Conservation (phyloP, 2,113 vertebrate species). For the Odontesthes bonariensis region DNA sequence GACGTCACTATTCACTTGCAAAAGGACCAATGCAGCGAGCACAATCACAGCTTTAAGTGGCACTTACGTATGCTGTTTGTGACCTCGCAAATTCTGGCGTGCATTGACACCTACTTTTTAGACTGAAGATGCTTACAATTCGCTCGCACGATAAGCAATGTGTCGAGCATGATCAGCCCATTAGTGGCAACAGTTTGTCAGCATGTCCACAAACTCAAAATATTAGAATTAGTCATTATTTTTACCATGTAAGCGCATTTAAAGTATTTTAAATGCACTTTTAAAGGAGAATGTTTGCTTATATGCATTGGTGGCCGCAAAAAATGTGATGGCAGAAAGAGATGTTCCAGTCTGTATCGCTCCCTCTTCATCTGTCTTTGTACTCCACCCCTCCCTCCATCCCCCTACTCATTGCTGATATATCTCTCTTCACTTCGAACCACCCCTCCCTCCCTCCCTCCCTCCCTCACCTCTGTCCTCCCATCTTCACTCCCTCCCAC, state of each 20-base stretch:
- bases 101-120: no score
- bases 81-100: no score
- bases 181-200: no score
- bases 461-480: conserved; percentile 61
- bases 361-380: conserved; percentile 85
- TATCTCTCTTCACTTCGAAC: conserved; percentile 63
- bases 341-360: conserved; percentile 81
- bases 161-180: no score
- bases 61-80: no score
- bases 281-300: conserved; percentile 1
- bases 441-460: conserved; percentile 42
- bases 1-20: no score
- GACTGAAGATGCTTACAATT: no score
- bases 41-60: no score
- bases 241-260: neutral
- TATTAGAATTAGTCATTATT: neutral
- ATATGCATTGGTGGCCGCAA: conserved; percentile 16
- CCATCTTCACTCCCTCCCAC: conserved; percentile 80
- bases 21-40: no score
- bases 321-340: conserved; percentile 48
- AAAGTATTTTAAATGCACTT: neutral
- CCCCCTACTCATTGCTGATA: conserved; percentile 59
- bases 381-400: conserved; percentile 67
- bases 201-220: neutral
- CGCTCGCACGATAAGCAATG: no score